phyloP scores from a whole-genome alignment of 2,113 vertebrate genomes.

The Delphinapterus leucas region DNA sequence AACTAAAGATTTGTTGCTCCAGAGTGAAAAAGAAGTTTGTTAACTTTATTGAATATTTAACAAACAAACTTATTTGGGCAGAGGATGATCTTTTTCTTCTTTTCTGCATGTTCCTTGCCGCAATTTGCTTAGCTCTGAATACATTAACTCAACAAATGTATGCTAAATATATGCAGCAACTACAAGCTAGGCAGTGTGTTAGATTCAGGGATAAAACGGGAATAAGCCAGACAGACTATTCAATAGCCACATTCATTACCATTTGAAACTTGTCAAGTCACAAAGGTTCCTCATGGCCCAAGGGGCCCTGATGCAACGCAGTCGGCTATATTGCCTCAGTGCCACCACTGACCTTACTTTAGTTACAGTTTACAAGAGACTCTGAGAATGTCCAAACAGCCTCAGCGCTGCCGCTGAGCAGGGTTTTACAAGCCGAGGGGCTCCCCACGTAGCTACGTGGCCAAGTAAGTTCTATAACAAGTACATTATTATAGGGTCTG shows the following conservation, averaged over 20 bases:
- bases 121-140: constrained; percentile 40
- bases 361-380: background rate
- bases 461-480: background rate
- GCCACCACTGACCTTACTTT: background rate
- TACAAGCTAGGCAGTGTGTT: background rate
- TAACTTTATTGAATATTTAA: background rate
- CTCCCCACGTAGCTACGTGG: background rate
- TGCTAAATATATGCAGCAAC: background rate
- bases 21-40: background rate
- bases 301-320: constrained; percentile 49
- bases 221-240: background rate
- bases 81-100: background rate
- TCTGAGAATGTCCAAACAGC: background rate
- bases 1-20: background rate
- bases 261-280: background rate
- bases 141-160: background rate
- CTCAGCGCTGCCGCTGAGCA: background rate
- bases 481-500: background rate
- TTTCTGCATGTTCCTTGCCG: background rate
- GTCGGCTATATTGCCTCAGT: background rate
- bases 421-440: background rate
- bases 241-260: background rate
- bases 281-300: background rate
- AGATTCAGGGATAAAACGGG: background rate
- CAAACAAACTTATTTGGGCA: background rate